Base-by-base conservation (phyloP, 1,140 invertebrate species). In the Camponotus floridanus region DNA sequence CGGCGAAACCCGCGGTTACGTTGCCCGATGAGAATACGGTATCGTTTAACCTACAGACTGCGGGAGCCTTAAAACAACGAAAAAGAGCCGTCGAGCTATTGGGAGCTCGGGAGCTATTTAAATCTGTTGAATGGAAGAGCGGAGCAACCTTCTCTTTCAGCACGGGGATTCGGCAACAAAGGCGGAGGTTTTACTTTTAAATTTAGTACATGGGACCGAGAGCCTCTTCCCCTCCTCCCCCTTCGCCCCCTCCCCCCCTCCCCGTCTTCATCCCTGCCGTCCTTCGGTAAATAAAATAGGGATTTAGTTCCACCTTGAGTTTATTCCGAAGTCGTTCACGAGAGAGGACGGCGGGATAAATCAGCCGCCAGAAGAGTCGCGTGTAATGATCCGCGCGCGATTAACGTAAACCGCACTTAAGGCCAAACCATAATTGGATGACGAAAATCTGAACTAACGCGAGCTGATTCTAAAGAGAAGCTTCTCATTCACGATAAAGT, bases 141-240 rank as follows among this genome's bases (percentile, higher is more conserved):
- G 79, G 76, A 86, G 90, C 89, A 83, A 87, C 89, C 90, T 91
- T 92, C 88, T 92, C 92, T 93, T 93, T 92, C 92, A 89, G 87
- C 88, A 74, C 48, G 67, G 90, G 91, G 93, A 92, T 94, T 94
- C 92, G 86, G 87, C 89, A 93, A 92, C 92, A 94, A 93, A 93
- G 89, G 91, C 92, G 87, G 92, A 90, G 92, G 91, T 92, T 93
- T 93, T 92, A 92, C 89, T 92, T 91, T 93, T 93, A 93, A 94
- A 94, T 94, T 93, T 94, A 93, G 92, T 94, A 93, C 91, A 92
- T 91, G 89, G 87, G 42, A 45, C 89, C 89, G 92, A 92, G 80
- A 91, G 84, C 80, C 87, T 48, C 55, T 61, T n/a, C 15, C 57
- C 70, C 61, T 21, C 51, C 74, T 67, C 74, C 67, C 21, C 45